A percentile compares a stretch with the other conserved stretches of the same genome.
Conservation (phyloP, 2,113 vertebrate species). For the Oreocharis arfaki region DNA sequence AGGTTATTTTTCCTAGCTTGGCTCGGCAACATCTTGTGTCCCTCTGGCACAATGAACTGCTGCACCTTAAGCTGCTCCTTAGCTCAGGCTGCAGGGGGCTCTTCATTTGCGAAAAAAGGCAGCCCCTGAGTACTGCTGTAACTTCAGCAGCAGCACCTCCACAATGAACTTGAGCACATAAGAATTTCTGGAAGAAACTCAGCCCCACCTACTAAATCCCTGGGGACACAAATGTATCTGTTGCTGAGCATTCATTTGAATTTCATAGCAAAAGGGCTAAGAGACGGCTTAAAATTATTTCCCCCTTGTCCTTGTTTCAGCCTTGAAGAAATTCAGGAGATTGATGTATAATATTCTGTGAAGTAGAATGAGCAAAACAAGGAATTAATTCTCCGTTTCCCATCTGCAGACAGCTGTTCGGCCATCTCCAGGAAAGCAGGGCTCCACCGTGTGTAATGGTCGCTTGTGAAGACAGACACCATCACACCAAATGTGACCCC, state of each 20-base stretch:
- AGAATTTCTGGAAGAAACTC: neutral
- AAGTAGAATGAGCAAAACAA: neutral
- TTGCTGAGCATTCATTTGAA: neutral
- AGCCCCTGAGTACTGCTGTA: neutral
- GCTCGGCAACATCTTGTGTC: neutral
- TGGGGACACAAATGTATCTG: neutral
- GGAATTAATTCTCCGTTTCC: neutral
- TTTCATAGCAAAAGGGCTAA: neutral
- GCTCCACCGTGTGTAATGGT: neutral
- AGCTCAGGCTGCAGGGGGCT: neutral
- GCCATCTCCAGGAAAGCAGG: too few relatives aligned
- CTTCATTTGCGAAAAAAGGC: neutral
- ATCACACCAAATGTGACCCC: neutral
- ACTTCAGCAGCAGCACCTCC: neutral
- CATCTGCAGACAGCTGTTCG: neutral
- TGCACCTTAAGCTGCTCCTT: neutral
- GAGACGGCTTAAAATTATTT: neutral
- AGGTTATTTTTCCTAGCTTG: neutral
- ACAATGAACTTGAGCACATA: neutral
- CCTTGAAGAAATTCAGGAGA: neutral
- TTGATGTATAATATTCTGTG: neutral
- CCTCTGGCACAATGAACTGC: neutral
- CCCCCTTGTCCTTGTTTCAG: neutral
- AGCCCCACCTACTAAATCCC: neutral
- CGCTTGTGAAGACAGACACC: neutral